Evolutionary conservation across 1,140 invertebrate species (phyloP).

Genomic region (Nomia melanderi): DNA sequence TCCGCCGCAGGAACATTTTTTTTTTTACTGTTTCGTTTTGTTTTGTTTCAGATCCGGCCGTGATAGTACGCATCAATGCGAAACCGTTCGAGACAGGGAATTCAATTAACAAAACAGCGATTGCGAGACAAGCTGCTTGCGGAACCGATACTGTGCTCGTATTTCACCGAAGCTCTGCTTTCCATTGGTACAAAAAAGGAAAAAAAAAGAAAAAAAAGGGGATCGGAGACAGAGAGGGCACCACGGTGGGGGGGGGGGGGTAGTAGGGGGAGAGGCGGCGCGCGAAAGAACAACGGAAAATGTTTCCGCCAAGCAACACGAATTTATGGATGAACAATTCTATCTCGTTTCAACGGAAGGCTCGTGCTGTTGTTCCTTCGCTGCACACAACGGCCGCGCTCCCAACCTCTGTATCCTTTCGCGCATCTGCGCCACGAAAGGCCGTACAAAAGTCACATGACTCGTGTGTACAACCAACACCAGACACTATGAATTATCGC

Average conservation of each 20-base stretch:
- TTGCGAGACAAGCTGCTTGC: slow-evolving; percentile 58
- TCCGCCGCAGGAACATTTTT: neutral
- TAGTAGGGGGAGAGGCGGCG: too few species aligned
- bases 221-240: neutral
- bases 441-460: slow-evolving; percentile 52
- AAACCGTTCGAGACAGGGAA: slow-evolving; percentile 49
- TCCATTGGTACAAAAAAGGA: slow-evolving; percentile 8
- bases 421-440: slow-evolving; percentile 53
- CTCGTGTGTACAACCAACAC: slow-evolving; percentile 34
- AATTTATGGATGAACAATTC: slow-evolving; percentile 68
- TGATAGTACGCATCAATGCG: slow-evolving; percentile 35
- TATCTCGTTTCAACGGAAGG: slow-evolving; percentile 46
- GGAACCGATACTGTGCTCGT: slow-evolving; percentile 38
- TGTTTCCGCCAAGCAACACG: slow-evolving; percentile 59
- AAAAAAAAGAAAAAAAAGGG: too few species aligned
- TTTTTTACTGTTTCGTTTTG: too few species aligned
- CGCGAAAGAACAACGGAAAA: slow-evolving; percentile 55
- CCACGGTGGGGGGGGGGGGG: neutral
- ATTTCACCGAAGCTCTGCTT: slow-evolving; percentile 46
- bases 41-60: too few species aligned
- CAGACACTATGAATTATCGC: slow-evolving; percentile 59
- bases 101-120: slow-evolving; percentile 64
- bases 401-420: slow-evolving; percentile 18
- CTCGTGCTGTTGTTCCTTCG: slow-evolving; percentile 47
- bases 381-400: slow-evolving; percentile 15